phyloP scores from a whole-genome alignment of 2,797 vertebrate genomes.

The Psittacula derbiana region DNA sequence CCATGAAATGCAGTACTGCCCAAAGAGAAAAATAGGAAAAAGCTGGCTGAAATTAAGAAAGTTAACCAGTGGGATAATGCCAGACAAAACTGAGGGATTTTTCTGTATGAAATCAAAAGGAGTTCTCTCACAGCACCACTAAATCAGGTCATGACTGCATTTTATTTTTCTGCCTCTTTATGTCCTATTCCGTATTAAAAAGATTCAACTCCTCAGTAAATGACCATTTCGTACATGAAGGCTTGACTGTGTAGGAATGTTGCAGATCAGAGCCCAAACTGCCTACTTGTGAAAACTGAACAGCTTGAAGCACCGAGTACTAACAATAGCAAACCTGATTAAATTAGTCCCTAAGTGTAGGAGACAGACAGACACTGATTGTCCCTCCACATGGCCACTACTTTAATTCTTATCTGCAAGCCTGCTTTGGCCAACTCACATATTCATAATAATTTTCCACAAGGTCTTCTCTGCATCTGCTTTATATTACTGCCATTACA shows the following conservation, averaged over 20 bases:
- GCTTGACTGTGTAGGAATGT: slow-evolving; percentile 47
- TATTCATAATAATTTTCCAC: slow-evolving; percentile 73
- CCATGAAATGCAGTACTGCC: neutral
- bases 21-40: neutral
- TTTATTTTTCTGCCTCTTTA: neutral
- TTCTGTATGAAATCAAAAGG: neutral
- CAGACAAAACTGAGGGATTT: neutral
- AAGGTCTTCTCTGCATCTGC: slow-evolving; percentile 79
- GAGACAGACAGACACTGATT: slow-evolving; percentile 60
- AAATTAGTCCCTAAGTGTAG: slow-evolving; percentile 65
- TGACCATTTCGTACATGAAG: slow-evolving; percentile 19
- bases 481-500: slow-evolving; percentile 75
- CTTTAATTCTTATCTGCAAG: slow-evolving; percentile 71
- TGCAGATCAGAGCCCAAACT: slow-evolving; percentile 46
- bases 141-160: neutral
- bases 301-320: slow-evolving; percentile 69
- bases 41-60: neutral
- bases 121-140: neutral
- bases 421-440: slow-evolving; percentile 66
- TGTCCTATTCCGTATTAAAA: neutral
- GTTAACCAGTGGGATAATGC: neutral
- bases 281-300: slow-evolving; percentile 66
- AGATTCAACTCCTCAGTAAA: slow-evolving; percentile 13
- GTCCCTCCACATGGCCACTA: slow-evolving; percentile 69
- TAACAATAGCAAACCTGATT: slow-evolving; percentile 73